A percentile compares a stretch with the other conserved stretches of the same genome.
Conservation (phyloP, 1,140 invertebrate genomes). For the Drosophila ananassae region DNA sequence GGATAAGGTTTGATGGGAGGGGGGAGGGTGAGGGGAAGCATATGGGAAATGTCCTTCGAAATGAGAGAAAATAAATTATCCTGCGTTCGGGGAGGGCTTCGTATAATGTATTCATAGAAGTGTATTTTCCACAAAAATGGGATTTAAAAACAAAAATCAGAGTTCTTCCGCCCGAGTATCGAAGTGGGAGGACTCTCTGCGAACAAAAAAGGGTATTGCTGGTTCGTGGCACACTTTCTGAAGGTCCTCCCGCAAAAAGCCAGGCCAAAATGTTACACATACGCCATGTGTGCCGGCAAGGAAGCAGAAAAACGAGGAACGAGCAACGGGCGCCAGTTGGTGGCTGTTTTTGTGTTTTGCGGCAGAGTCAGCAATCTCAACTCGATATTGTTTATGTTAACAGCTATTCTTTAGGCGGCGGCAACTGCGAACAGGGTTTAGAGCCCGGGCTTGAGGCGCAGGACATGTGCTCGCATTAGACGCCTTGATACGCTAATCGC, state of each 20-base stretch:
- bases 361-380: slow-evolving; percentile 46
- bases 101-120: too few species aligned
- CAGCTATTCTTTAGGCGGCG: slow-evolving; percentile 16
- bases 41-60: background rate
- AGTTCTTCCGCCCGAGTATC: background rate
- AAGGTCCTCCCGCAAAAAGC: slow-evolving; percentile 26
- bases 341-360: slow-evolving; percentile 27
- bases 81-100: background rate
- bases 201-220: background rate
- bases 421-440: background rate
- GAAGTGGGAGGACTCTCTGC: too few species aligned
- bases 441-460: background rate
- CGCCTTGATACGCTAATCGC: slow-evolving; percentile 9
- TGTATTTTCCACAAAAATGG: too few species aligned
- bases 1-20: background rate
- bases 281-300: slow-evolving; percentile 53
- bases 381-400: slow-evolving; percentile 50
- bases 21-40: background rate
- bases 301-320: background rate
- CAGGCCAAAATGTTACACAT: slow-evolving; percentile 61
- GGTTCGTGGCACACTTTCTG: background rate
- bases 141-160: too few species aligned
- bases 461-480: slow-evolving; percentile 3
- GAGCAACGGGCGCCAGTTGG: slow-evolving; percentile 7
- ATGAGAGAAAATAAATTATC: slow-evolving; percentile 1